Evolutionary conservation across 2,113 vertebrate species (phyloP).

Genomic region (Phaethornis superciliosus): DNA sequence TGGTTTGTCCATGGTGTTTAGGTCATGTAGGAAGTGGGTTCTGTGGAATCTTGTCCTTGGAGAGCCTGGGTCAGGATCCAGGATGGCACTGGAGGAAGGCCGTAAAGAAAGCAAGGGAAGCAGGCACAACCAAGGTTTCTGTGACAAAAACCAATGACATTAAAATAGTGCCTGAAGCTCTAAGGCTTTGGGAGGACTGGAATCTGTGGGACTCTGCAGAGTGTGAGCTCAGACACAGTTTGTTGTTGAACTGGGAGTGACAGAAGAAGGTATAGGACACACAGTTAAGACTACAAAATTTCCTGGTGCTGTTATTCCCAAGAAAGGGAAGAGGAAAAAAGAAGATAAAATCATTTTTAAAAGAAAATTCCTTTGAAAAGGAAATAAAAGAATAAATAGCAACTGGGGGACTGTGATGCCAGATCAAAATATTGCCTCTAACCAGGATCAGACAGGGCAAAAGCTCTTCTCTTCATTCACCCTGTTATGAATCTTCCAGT

Average conservation of each 20-base stretch:
- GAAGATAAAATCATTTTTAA: neutral
- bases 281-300: neutral
- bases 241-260: neutral
- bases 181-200: neutral
- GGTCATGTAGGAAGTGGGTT: neutral
- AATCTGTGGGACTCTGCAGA: neutral
- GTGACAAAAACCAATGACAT: rapidly evolving
- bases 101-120: neutral
- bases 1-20: neutral
- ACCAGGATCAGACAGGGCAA: neutral
- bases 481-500: neutral
- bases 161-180: neutral
- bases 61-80: neutral
- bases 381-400: neutral
- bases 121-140: neutral
- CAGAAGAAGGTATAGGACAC: neutral
- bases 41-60: neutral
- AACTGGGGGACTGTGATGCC: neutral
- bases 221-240: neutral
- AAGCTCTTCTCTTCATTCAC: neutral
- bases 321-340: neutral
- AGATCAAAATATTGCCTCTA: neutral
- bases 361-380: neutral
- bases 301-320: neutral
- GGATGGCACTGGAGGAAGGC: neutral